Base-by-base conservation (phyloP, 1,140 invertebrate species). In the Acyrthosiphon pisum region DNA sequence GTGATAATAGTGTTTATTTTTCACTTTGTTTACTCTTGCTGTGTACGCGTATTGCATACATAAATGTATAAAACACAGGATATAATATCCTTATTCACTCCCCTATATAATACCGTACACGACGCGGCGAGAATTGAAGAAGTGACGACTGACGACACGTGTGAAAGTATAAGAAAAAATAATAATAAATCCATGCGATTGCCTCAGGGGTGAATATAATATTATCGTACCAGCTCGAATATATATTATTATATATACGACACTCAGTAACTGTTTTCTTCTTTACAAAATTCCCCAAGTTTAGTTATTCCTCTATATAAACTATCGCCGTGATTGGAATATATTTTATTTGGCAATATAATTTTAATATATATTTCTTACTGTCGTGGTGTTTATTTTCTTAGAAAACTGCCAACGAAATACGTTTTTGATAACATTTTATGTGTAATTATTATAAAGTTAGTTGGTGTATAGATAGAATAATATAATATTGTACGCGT, bases 111-210 rank as follows among this genome's bases (percentile, higher is more conserved):
- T 46, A n/a, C 22, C 11, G 41, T 86, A 87, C 84, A 26, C 23
- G 23, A 86, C 2, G 83, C 26, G 9, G 83, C 6, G 41, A 86
- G 41, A 20, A 76, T 76, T 86, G 41, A 86, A 44, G 22, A 44
- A 23, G 23, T 41, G 83, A 84, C 37, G 83, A 84, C 9, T 84
- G 41, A 87, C 41, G 9, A 46, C 84, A n/a, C 14, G 11, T 11
- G 30, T n/a, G 44, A 87, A 87, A 86, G 23, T 76, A 83, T 83
- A 37, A 35, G 35, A 35, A 35, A 37, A 23, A 68, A 83, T 37
- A 48, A 87, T 87, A 87, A 87, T 87, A 87, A 48, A 87, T 87
- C 84, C 41, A 44, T n/a, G 26, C 11, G 41, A 46, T 46, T 87
- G 41, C 84, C 83, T 84, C 23, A 8, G 41, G 44, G 44, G 84